Conservation (phyloP, 2,888 invertebrate species). For the Cartodere bifasciata region DNA sequence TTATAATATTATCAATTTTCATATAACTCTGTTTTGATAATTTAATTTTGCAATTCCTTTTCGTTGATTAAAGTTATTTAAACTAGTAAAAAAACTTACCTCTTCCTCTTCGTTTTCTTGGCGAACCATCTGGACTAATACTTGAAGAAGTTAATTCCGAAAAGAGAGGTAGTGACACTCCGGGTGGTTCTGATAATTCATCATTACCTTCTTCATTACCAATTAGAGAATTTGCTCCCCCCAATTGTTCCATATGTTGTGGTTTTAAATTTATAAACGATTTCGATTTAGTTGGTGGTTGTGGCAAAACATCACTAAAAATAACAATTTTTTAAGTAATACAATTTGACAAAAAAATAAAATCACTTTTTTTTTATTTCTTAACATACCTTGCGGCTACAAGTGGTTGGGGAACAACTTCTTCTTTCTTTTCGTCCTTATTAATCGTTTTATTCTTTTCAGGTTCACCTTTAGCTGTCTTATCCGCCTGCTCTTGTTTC, state of each 20-base stretch:
- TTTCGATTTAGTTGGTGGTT: constrained; percentile 1
- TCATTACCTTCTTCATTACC: constrained; percentile 26
- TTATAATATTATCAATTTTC: too few relatives aligned
- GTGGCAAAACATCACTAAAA: too few relatives aligned
- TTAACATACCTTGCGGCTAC: constrained; percentile 5
- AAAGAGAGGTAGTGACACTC: constrained; percentile 27
- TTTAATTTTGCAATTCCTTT: too few relatives aligned
- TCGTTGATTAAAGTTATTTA: too few relatives aligned
- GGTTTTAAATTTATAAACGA: constrained; percentile 9
- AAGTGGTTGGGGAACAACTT: constrained; percentile 1
- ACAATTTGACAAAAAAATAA: too few relatives aligned
- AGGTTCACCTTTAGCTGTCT: constrained; percentile 25
- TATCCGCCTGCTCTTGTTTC: constrained; percentile 42
- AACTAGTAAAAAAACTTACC: constrained; percentile 26
- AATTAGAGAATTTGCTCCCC: neutral
- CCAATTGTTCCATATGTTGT: constrained; percentile 4
- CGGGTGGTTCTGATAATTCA: constrained; percentile 30
- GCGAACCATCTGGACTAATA: constrained; percentile 24
- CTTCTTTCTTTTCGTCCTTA: constrained; percentile 2
- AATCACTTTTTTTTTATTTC: too few relatives aligned
- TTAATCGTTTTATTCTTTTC: neutral
- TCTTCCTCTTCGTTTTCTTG: constrained; percentile 34
- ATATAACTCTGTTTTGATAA: too few relatives aligned
- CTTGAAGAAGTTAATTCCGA: constrained; percentile 20
- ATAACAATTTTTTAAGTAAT: too few relatives aligned